phyloP scores from a whole-genome alignment of 2,113 vertebrate genomes.

The Dissostichus mawsoni region DNA sequence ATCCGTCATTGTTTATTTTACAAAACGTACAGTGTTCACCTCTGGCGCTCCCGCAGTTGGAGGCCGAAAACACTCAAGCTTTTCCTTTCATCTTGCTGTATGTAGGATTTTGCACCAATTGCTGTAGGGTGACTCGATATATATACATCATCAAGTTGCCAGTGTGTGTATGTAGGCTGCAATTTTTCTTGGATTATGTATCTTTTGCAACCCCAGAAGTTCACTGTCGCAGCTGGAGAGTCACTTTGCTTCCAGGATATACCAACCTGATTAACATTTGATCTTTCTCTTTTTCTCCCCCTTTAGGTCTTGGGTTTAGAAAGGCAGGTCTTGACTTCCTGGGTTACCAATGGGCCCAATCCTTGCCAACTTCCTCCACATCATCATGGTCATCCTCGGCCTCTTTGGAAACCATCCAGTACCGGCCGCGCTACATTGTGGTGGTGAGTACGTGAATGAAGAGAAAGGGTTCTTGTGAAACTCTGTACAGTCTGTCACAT shows the following conservation, averaged over 20 bases:
- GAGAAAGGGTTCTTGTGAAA: conserved; percentile 5
- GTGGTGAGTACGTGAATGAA: conserved; percentile 80
- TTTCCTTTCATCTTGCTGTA: conserved; percentile 17
- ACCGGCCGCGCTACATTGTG: conserved; percentile 89
- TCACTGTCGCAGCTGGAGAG: neutral
- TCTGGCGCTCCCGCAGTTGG: conserved; percentile 27
- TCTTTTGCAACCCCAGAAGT: neutral
- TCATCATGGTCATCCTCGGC: conserved; percentile 91
- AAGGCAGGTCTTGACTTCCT: conserved; percentile 93
- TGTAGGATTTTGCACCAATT: conserved; percentile 7
- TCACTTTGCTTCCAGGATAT: neutral
- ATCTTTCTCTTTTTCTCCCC: conserved; percentile 11
- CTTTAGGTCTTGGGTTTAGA: conserved; percentile 89
- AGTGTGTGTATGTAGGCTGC: neutral
- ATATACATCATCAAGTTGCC: neutral
- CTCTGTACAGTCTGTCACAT: conserved; percentile 18
- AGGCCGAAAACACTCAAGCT: conserved; percentile 30
- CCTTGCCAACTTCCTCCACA: conserved; percentile 93
- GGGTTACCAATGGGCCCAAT: conserved; percentile 94
- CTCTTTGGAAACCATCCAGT: conserved; percentile 93
- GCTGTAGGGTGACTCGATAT: conserved; percentile 24
- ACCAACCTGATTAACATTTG: conserved; percentile 6
- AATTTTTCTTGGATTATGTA: neutral
- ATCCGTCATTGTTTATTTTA: conserved; percentile 70
- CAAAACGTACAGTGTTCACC: conserved; percentile 50